phyloP scores from a whole-genome alignment of 2,888 invertebrate species.

The Drosophila paramelanica region DNA sequence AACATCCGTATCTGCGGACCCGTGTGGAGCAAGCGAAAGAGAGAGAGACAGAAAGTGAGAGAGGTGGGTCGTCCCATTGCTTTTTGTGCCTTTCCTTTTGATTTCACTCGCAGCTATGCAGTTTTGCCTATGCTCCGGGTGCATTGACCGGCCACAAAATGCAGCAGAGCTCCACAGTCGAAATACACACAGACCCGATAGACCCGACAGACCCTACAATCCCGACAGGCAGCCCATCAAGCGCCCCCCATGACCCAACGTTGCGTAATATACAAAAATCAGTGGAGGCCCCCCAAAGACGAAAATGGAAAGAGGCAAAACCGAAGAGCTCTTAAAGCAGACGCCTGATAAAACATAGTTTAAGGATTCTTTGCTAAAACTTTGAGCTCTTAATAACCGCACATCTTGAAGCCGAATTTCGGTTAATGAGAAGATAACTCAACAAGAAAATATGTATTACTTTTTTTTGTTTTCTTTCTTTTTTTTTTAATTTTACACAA shows the following conservation, averaged over 20 bases:
- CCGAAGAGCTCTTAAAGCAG: conserved; percentile 15
- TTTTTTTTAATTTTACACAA: no score
- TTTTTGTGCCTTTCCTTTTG: conserved; percentile 53
- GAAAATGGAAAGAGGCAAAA: conserved; percentile 27
- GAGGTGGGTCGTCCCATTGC: conserved; percentile 1
- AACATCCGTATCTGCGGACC: conserved; percentile 35
- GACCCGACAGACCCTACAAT: not conserved
- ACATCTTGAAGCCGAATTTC: no score
- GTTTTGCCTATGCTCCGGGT: conserved; percentile 53
- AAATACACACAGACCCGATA: not conserved
- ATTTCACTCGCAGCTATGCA: conserved; percentile 47
- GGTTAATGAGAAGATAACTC: no score
- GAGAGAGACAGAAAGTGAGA: not conserved
- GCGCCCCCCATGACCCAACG: conserved; percentile 6
- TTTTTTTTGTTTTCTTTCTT: no score
- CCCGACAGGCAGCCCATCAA: conserved; percentile 14
- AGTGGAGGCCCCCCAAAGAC: conserved; percentile 27
- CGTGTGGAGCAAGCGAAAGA: not conserved
- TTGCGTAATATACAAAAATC: conserved; percentile 58
- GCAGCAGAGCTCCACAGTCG: conserved; percentile 17
- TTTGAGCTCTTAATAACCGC: no score
- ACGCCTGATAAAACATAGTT: conserved; percentile 5
- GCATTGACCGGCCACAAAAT: conserved; percentile 55
- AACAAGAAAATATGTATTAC: no score
- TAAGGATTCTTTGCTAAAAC: not conserved